phyloP scores from a whole-genome alignment of 2,113 vertebrate species.

The Neotoma lepida region DNA sequence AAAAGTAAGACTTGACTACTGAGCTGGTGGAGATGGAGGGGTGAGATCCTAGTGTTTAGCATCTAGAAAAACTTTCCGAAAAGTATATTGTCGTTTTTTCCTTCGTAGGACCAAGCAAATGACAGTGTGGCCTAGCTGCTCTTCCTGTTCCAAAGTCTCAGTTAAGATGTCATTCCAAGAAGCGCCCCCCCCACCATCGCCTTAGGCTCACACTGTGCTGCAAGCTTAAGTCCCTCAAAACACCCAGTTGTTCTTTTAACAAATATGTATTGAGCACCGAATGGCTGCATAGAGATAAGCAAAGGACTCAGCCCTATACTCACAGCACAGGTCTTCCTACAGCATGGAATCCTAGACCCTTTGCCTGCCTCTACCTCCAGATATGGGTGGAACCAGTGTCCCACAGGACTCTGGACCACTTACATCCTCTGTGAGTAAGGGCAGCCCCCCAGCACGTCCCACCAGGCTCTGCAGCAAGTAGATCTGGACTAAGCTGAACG shows the following conservation, averaged over 20 bases:
- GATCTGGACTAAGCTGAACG: background rate
- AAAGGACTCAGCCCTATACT: background rate
- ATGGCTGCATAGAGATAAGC: background rate
- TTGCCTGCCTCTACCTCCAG: background rate
- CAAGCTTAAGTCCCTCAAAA: background rate
- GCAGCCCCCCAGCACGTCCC: background rate
- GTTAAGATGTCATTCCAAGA: background rate
- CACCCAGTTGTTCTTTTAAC: background rate
- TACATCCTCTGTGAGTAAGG: background rate
- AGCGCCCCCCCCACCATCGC: background rate
- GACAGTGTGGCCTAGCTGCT: background rate
- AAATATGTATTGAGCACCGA: background rate
- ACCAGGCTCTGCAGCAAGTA: background rate
- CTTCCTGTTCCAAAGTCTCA: background rate
- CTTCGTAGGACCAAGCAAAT: background rate
- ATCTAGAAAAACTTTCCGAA: background rate
- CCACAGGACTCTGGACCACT: background rate
- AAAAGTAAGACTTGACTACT: background rate
- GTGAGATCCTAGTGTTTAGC: background rate
- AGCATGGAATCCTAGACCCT: background rate
- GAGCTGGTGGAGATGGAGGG: background rate
- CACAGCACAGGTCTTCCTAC: background rate
- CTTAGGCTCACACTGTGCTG: background rate
- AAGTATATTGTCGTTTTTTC: background rate
- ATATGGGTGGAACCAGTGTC: background rate